Evolutionary conservation across 2,797 vertebrate species (phyloP).

Genomic region (Syngnathus rostellatus): DNA sequence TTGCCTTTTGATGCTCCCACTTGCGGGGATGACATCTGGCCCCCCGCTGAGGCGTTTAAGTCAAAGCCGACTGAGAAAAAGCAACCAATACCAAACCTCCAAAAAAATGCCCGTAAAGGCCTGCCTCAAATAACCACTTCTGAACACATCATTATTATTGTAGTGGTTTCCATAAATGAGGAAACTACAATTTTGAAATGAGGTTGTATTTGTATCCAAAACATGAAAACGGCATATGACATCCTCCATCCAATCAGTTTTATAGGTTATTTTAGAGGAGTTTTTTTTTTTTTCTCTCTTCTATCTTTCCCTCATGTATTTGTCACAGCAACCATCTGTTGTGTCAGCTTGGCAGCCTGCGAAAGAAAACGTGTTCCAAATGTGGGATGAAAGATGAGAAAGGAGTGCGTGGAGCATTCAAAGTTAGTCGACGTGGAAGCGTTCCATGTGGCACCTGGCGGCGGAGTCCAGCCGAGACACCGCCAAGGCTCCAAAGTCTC

Average conservation of each 20-base stretch:
- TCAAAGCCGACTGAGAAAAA: neutral
- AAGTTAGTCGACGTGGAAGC: neutral
- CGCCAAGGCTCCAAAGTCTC: neutral
- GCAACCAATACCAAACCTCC: neutral
- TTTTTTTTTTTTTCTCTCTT: neutral
- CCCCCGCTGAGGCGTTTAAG: neutral
- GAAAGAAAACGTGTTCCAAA: conserved; percentile 31
- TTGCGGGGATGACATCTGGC: neutral
- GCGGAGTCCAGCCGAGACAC: neutral
- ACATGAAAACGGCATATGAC: neutral
- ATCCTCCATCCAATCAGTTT: neutral
- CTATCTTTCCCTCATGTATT: conserved; percentile 4
- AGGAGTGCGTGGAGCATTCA: conserved; percentile 20
- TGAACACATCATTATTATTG: too few species aligned
- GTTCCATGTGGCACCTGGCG: neutral
- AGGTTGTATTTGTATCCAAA: neutral
- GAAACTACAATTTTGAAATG: neutral
- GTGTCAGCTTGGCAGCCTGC: conserved; percentile 10
- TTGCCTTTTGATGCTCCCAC: neutral
- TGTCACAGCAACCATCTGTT: conserved; percentile 8
- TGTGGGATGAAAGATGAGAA: conserved; percentile 23
- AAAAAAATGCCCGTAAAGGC: neutral
- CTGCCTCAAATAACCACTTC: neutral
- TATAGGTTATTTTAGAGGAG: neutral
- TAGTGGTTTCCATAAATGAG: neutral